Conservation (phyloP, 2,888 invertebrate genomes). For the Drosophila dives region DNA sequence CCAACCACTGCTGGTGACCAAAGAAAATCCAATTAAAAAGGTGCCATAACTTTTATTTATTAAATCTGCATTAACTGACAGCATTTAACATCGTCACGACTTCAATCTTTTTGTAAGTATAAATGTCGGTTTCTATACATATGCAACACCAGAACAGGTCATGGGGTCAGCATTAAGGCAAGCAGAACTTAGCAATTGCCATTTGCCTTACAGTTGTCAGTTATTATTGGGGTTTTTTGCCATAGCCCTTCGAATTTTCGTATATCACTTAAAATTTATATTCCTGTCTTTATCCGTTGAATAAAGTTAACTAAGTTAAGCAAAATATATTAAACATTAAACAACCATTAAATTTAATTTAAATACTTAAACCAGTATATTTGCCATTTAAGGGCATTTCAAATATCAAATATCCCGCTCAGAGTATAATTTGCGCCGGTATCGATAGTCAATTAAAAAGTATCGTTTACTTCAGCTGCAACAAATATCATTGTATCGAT, state of each 20-base stretch:
- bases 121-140: not conserved
- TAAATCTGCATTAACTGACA: slow-evolving; percentile 26
- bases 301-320: too few species aligned
- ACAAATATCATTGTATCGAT: slow-evolving; percentile 12
- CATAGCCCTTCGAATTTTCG: not conserved
- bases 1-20: slow-evolving; percentile 17
- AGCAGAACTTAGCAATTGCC: not conserved
- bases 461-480: slow-evolving; percentile 5
- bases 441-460: not conserved
- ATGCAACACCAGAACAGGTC: slow-evolving; percentile 12
- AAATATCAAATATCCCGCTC: slow-evolving; percentile 11
- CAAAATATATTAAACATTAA: not conserved
- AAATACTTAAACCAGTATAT: not conserved
- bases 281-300: not conserved
- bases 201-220: slow-evolving; percentile 1
- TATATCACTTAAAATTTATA: not conserved
- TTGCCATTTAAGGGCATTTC: not conserved
- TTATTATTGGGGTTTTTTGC: slow-evolving; percentile 1
- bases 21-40: slow-evolving; percentile 56
- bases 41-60: slow-evolving; percentile 52
- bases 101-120: slow-evolving; percentile 19
- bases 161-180: slow-evolving; percentile 10
- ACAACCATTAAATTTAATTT: not conserved
- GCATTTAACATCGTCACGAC: slow-evolving; percentile 40
- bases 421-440: not conserved